Evolutionary conservation across 1,140 invertebrate species (phyloP), one percentile per base, ranked within the genome.

Genomic region (Caerostris darwini): DNA sequence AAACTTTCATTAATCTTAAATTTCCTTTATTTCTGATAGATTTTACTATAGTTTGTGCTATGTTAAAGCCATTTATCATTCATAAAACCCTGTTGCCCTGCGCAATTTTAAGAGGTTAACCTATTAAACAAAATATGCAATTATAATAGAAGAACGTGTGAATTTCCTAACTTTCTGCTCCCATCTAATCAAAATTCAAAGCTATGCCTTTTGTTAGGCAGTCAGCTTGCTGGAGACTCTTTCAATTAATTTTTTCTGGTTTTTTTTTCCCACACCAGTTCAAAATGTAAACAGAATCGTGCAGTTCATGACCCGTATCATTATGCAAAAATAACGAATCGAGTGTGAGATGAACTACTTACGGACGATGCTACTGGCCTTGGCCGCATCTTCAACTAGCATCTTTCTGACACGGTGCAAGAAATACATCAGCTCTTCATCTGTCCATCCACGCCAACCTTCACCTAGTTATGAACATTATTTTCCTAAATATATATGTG

Each of bases 231-330:
- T 5, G 34, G 10, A 5, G 71, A 77, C 34, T 50, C 34, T 50
- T 77, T 77, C 71, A 77, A 77, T 77, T 77, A 77, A 77, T 14
- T 77, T 19, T 34, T 53, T 7, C 2, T 2, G 50, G 8, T 12
- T 12, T 3, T 67, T n/a, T 67, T 67, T 67, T n/a, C 71, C 34
- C 12, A 3, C 8, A 77, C 53, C 71, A 5, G 53, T 53, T 77
- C 71, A 50, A 77, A 34, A 77, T 77, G 34, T 50, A 50, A 77
- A 50, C 71, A 77, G 14, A 77, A 12, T 77, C 71, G 71, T 77
- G 71, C 71, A 12, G 34, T 77, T 77, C 71, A 34, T 77, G 71
- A 77, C 71, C 71, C 34, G 12, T 34, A 77, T 77, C 71, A 77
- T 50, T 77, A 77, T 77, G 71, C 71, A 4, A 53, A 77, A 50